These are phyloP conservation scores for Alosa alosa DNA, from an alignment of 2,113 vertebrate species.

Conservation along the genomic window DNA sequence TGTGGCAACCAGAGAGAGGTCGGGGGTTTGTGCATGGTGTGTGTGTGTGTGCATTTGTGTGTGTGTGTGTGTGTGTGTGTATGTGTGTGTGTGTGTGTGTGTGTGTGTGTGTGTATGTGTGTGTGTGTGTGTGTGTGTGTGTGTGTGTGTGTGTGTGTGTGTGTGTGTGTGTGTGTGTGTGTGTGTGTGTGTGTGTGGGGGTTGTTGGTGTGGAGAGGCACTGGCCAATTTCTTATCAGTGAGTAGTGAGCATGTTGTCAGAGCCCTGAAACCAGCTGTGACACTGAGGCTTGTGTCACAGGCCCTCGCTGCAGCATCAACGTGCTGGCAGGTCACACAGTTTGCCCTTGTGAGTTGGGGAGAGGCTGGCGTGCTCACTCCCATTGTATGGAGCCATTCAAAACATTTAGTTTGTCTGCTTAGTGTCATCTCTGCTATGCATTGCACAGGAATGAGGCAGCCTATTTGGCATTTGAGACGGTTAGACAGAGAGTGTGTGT, in stretches of 20 bases:
- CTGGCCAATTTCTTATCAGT: background rate
- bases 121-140: background rate
- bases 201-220: constrained; percentile 7
- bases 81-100: background rate
- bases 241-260: background rate
- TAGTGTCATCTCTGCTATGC: background rate
- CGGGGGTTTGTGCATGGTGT: background rate
- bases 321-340: background rate
- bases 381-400: background rate
- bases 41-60: too few species aligned
- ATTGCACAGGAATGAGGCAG: background rate
- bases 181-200: background rate
- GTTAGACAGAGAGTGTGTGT: background rate
- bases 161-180: background rate
- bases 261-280: constrained; percentile 42
- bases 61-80: too few species aligned
- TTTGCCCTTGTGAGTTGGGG: background rate
- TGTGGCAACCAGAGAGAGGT: constrained; percentile 17
- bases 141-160: background rate
- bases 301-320: background rate
- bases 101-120: background rate
- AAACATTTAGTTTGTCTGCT: constrained; percentile 6
- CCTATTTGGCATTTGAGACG: background rate
- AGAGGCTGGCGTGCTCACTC: background rate
- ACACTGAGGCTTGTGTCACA: constrained; percentile 31